Conservation (phyloP, 2,113 vertebrate species). For the Phrynocephalus versicolor region DNA sequence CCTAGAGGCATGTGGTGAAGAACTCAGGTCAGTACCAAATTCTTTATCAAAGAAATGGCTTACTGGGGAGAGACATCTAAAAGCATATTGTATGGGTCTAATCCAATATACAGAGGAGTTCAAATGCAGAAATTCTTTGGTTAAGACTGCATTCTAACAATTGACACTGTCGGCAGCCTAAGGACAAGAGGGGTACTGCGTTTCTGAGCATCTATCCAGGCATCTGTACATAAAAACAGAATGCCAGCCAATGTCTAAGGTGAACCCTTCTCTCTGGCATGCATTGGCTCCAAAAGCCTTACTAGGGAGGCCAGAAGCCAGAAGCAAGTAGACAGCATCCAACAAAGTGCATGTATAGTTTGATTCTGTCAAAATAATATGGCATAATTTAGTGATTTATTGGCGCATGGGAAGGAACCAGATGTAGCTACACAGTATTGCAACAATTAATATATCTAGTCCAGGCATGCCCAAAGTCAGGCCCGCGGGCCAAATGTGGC, state of each 20-base stretch:
- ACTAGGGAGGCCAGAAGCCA: no score
- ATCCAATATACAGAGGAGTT: background rate
- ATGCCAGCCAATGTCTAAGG: background rate
- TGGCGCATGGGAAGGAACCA: no score
- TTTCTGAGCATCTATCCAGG: background rate
- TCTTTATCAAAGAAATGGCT: conserved; percentile 9
- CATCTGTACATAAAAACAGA: background rate
- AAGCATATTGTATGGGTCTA: background rate
- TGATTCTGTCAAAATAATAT: no score
- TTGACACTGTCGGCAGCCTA: conserved; percentile 16
- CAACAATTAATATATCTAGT: no score
- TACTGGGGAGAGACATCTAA: conserved; percentile 6
- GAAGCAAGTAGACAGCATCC: no score
- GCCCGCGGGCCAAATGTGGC: no score
- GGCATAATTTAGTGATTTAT: no score
- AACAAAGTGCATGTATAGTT: no score
- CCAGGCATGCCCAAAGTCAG: no score
- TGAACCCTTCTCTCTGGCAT: background rate
- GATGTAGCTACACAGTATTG: no score
- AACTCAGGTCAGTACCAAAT: conserved; percentile 13
- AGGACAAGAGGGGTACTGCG: background rate
- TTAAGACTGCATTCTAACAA: conserved; percentile 49
- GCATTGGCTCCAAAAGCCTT: background rate
- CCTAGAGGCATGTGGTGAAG: background rate
- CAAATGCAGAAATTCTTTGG: conserved; percentile 33